These are phyloP conservation scores for Battus philenor DNA, from an alignment of 1,140 invertebrate species.

Conservation along the genomic window DNA sequence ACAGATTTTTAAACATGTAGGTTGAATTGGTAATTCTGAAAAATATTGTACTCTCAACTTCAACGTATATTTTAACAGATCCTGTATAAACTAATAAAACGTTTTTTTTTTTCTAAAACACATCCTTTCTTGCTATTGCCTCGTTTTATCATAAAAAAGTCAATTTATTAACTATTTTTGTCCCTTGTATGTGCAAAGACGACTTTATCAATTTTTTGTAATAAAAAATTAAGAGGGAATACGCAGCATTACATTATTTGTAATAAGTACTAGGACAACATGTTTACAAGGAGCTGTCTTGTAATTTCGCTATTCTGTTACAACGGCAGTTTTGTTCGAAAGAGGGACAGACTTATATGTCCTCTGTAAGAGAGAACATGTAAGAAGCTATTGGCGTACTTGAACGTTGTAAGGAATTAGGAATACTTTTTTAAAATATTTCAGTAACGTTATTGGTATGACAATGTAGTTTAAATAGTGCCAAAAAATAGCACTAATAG, in stretches of 20 bases:
- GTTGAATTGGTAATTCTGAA: slow-evolving; percentile 47
- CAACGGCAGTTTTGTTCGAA: slow-evolving; percentile 16
- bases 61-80: no score
- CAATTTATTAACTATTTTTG: not conserved
- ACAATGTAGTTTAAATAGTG: no score
- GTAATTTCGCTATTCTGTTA: slow-evolving; percentile 19
- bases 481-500: no score
- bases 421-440: no score
- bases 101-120: not conserved
- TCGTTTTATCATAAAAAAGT: no score
- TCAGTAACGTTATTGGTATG: no score
- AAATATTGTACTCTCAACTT: no score
- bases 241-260: slow-evolving; percentile 57
- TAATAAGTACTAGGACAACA: slow-evolving; percentile 53
- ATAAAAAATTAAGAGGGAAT: not conserved
- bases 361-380: not conserved
- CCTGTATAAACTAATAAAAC: not conserved
- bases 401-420: no score
- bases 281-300: slow-evolving; percentile 19
- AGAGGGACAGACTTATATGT: slow-evolving; percentile 4
- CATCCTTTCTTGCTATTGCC: no score
- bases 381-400: no score
- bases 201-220: not conserved
- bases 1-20: slow-evolving; percentile 60
- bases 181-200: not conserved